Conservation (phyloP, 1,140 invertebrate genomes). For the Lepidurus apus region DNA sequence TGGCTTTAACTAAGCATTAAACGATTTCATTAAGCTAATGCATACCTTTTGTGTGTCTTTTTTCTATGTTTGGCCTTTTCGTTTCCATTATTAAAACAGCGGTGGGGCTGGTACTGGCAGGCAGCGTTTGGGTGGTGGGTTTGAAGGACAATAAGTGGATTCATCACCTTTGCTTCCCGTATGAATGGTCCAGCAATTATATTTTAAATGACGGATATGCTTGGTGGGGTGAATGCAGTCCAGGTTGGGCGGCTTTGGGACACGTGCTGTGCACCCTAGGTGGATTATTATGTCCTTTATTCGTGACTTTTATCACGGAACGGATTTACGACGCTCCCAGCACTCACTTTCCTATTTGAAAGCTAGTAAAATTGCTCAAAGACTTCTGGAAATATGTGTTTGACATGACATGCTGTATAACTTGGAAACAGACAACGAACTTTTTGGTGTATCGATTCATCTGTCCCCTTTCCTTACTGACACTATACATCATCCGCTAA, state of each 20-base stretch:
- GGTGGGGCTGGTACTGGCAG: neutral
- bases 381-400: neutral
- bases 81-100: neutral
- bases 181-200: slow-evolving; percentile 8
- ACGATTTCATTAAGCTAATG: neutral
- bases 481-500: neutral
- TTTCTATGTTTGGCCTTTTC: neutral
- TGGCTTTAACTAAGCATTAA: neutral
- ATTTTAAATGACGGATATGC: neutral
- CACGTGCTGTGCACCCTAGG: neutral
- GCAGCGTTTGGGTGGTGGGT: neutral
- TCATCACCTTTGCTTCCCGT: slow-evolving; percentile 12
- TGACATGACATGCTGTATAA: neutral
- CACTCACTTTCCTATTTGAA: slow-evolving; percentile 1
- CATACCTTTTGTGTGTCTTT: neutral
- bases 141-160: slow-evolving; percentile 2
- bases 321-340: neutral
- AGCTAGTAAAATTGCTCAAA: neutral
- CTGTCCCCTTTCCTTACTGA: neutral
- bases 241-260: slow-evolving; percentile 20
- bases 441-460: neutral
- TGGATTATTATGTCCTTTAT: slow-evolving; percentile 11
- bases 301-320: slow-evolving; percentile 8
- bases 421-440: neutral
- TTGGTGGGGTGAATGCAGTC: slow-evolving; percentile 11